A percentile compares a stretch with the other conserved stretches of the same genome.
Conservation (phyloP, 1,140 invertebrate genomes). For the Rhopalosiphum maidis region DNA sequence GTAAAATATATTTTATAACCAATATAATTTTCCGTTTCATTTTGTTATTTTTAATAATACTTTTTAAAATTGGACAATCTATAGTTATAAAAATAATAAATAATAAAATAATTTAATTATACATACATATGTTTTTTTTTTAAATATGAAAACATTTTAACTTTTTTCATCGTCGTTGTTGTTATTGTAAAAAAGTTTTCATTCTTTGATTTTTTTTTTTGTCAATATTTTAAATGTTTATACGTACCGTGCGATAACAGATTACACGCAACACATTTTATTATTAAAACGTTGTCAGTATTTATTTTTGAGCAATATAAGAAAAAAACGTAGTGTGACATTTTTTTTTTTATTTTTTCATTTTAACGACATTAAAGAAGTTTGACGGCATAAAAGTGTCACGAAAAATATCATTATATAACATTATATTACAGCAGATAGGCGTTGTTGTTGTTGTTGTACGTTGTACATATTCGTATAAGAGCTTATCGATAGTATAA, state of each 20-base stretch:
- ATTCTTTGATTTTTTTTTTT: background rate
- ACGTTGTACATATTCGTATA: background rate
- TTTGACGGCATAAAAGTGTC: background rate
- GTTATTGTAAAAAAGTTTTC: background rate
- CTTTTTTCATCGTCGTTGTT: background rate
- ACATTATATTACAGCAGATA: background rate
- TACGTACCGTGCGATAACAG: background rate
- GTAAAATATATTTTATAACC: background rate
- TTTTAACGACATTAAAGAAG: constrained; percentile 4
- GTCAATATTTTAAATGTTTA: background rate
- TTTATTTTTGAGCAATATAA: background rate
- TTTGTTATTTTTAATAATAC: background rate
- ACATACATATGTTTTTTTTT: background rate
- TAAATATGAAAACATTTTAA: background rate
- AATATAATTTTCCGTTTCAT: background rate
- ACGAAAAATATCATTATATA: background rate
- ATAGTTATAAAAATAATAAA: background rate
- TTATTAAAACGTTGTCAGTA: constrained; percentile 16
- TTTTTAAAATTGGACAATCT: background rate
- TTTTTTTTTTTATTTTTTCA: background rate
- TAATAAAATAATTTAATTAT: background rate
- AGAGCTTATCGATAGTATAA: background rate
- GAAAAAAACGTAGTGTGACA: background rate
- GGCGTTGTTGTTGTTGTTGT: background rate
- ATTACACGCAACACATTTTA: background rate